Base-by-base conservation (phyloP, 2,888 invertebrate genomes). In the Conistra vaccinii region DNA sequence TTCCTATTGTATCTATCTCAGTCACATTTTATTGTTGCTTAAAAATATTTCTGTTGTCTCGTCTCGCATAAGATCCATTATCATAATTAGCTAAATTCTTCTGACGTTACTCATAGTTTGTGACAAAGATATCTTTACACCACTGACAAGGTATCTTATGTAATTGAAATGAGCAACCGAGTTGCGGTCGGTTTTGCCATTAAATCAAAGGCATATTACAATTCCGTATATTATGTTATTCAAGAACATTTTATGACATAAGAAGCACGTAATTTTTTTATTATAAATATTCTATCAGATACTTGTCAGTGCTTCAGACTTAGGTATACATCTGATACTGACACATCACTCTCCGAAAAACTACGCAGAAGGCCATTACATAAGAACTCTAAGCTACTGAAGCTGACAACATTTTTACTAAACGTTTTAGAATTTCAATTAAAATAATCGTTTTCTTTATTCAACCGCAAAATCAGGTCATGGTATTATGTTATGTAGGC, bases 381-480 rank as follows among this genome's bases (percentile, higher is more conserved):
- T 20, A 26, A 32, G 42, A 62, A 55, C 20, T 55, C n/a, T 0
- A n/a, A 55, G 10, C 14, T 12, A 48, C 42, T 48, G 72, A 32
- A 55, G 4, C 23, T 42, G 32, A 26, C 14, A 55, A 55, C 1
- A 29, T 60, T 63, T 53, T 69, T 45, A 26, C 23, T 48, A 32
- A 53, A 57, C 12, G 20, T 53, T 35, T 77, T 55, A 9, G 3
- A 68, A 68, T 68, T 81, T 68, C 6, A 48, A 67, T 78, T 68
- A 20, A 69, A 66, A 66, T 32, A 42, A 57, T 42, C 23, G 26
- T 39, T 75, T 70, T 62, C 26, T 26, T 58, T 55, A 72, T 68
- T 63, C 10, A 63, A 48, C 51, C 29, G 12, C 32, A 45, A 69
- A 82, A 76, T 55, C 53, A 72, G 80, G 84, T 69, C 71, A 62